A percentile compares a stretch with the other conserved stretches of the same genome.
phyloP scores from a whole-genome alignment of 2,113 vertebrate genomes.

The Hyperopisus bebe region DNA sequence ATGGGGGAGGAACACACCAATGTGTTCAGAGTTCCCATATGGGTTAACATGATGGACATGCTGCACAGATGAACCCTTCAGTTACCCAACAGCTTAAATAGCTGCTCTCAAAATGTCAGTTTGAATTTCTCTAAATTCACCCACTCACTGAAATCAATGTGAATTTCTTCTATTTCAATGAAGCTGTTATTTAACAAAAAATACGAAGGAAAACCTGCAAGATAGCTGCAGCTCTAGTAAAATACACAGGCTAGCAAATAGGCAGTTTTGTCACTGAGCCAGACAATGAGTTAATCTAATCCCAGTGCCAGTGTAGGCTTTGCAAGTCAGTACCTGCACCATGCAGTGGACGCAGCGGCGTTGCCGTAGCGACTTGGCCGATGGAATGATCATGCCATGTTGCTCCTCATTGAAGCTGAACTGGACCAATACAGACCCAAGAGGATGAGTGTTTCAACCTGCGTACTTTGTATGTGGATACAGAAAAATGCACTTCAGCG shows the following conservation, averaged over 20 bases:
- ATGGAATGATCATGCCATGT: constrained; percentile 51
- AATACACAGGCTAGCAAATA: neutral
- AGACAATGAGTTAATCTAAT: neutral
- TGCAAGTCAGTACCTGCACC: constrained; percentile 66
- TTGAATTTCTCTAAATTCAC: neutral
- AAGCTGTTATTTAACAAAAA: neutral
- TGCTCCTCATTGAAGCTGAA: constrained; percentile 56
- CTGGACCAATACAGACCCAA: constrained; percentile 16
- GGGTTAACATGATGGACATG: neutral
- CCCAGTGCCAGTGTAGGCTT: neutral
- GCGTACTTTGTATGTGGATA: neutral
- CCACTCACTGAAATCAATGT: neutral
- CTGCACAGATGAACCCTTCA: neutral
- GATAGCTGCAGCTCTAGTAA: neutral
- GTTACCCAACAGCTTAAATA: neutral
- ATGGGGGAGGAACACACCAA: neutral
- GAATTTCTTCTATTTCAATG: neutral
- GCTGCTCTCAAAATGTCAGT: neutral
- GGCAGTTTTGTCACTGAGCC: neutral
- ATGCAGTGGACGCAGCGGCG: constrained; percentile 81
- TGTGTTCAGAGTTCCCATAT: neutral
- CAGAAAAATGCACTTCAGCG: neutral
- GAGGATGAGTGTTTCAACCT: neutral
- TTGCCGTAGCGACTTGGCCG: constrained; percentile 43
- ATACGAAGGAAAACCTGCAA: neutral